Evolutionary conservation across 2,797 vertebrate genomes (phyloP), one percentile per base, ranked within the genome.

Genomic region (Scomberomorus guttatus): DNA sequence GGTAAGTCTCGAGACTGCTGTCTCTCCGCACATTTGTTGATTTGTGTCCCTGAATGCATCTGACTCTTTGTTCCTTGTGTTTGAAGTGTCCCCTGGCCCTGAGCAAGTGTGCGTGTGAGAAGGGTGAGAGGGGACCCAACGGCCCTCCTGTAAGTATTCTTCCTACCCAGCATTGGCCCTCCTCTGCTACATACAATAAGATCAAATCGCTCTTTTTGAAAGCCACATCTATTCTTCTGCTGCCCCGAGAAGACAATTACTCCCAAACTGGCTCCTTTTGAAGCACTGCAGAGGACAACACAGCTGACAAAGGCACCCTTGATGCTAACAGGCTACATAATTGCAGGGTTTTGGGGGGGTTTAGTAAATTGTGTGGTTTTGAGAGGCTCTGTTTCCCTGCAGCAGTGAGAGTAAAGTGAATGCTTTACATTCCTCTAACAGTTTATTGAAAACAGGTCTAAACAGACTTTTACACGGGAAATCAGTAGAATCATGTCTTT

Each of bases 131-230:
- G 79, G 97, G 97, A 84, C 86, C 94, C 74, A 78, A 87, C 2
- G 97, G 97, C 48, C 85, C 96, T 39, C 55, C 95, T 77, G 97
- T 98, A 91, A 98, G 97, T 97, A 93, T 61, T 39, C 20, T 14
- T 62, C 22, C 24, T 24, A 10, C 25, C 20, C 34, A 25, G 1
- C 15, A 14, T 3, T 27, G 25, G 3, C 27, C 20, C 6, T 62
- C 58, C 34, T 39, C 15, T 51, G 17, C 32, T 15, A 0, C 15
- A 69, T 25, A 73, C 63, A 51, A 24, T n/a, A 29, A 57, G 42
- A 63, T 75, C 12, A 44, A 48, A 68, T 51, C 18, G 20, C 27
- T 17, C 42, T 46, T 71, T 61, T 57, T 46, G 10, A 67, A 71
- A 75, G 67, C 46, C 50, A 50, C 73, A 27, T 68, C 12, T 75